Base-by-base conservation (phyloP, 2,113 vertebrate genomes). In the Pogona vitticeps region DNA sequence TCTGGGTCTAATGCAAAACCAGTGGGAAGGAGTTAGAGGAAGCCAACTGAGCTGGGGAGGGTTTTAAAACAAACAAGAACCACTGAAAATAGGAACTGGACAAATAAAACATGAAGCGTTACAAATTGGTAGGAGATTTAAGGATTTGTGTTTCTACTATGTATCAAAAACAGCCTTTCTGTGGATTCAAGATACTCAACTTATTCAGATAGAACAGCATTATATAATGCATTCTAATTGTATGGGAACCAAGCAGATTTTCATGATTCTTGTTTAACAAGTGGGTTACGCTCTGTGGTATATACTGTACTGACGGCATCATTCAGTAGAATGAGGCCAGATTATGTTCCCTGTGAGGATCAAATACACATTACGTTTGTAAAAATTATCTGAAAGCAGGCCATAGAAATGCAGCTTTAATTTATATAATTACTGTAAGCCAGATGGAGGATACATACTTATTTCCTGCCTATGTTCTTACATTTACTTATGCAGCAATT, bases 71-170 rank as follows among this genome's bases (percentile, higher is more conserved):
- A 67, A 42, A 52, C 6, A 13, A 1, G 8, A 4, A 20, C n/a
- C 28, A 6, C 31, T 71, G 61, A 83, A 31, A 23, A 14, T 6
- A 38, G n/a, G 7, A n/a, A 56, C 18, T 65, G 61, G n/a, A 20
- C 33, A 10, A 46, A 26, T 84, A 63, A 63, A 72, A 18, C 23
- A 65, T 56, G 59, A 82, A 65, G 8, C 56, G n/a, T 36, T 28
- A 67, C 2, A 65, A 82, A 67, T 14, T n/a, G 65, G 90, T 90
- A 95, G 33, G 82, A 92, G 94, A 96, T 95, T 95, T 94, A 95
- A 92, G 94, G 93, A 86, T 90, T 78, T 88, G 84, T 91, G 92
- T 91, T 93, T 89, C 88, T 93, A 93, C 77, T 89, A 94, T 94
- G 91, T 88, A 93, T 95, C 91, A 90, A 3, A 33, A 89, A 88